These are phyloP conservation scores for Plecotus auritus DNA, from an alignment of 2,113 vertebrate genomes.

Conservation along the genomic window DNA sequence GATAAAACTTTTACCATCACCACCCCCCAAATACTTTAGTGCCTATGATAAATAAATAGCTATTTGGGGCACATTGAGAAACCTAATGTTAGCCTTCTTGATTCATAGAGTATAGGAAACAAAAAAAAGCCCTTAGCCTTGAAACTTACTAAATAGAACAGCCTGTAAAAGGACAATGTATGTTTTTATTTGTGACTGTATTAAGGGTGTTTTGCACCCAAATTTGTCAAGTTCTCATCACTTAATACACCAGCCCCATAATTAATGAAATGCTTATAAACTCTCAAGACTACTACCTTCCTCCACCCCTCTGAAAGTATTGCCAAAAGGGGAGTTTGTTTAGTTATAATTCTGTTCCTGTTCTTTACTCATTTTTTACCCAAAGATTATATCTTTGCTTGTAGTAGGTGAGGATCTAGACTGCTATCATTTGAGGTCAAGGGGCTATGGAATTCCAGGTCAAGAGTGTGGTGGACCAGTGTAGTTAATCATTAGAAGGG, in stretches of 20 bases:
- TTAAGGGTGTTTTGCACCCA: neutral
- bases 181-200: neutral
- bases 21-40: neutral
- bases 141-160: neutral
- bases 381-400: neutral
- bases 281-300: neutral
- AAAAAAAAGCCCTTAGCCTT: neutral
- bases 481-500: neutral
- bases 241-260: neutral
- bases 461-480: neutral
- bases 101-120: neutral
- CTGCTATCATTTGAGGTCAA: neutral
- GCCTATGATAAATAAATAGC: neutral
- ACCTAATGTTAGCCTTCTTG: neutral
- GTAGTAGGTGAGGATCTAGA: neutral
- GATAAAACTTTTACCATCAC: neutral
- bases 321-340: neutral
- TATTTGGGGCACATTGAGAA: neutral
- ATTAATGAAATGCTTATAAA: neutral
- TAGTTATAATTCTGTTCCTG: neutral
- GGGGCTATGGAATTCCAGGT: neutral
- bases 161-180: neutral
- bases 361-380: neutral
- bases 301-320: neutral
- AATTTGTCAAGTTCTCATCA: neutral